Base-by-base conservation (phyloP, 2,888 invertebrate species). In the Tromatobia lineatoria region DNA sequence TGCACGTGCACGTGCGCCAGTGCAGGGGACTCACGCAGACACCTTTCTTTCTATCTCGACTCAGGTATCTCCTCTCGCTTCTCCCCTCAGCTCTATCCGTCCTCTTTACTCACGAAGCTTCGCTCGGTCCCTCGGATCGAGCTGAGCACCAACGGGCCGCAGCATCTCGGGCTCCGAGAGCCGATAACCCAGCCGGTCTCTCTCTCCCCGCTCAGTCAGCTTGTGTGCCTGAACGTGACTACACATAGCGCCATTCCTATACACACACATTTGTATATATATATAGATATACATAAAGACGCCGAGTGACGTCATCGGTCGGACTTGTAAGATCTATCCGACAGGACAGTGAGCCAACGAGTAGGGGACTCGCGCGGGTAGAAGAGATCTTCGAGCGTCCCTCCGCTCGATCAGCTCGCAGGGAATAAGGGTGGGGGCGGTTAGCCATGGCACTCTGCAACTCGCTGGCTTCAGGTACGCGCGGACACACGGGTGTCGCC, bases 381-480 rank as follows among this genome's bases (percentile, higher is more conserved):
- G 78, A 57, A 76, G 70, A 66, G 80, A 71, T 71, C 80, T 76
- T 18, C 23, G 38, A 59, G 70, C 66, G 79, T 78, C 74, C 83
- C 80, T 79, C 69, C 78, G 69, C 70, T 70, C 74, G 52, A 57
- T 73, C 57, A 57, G 50, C 70, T 75, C 79, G 84, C 80, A 76
- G 69, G 86, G 83, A 50, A 70, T 76, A 85, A 85, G 88, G 90
- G 91, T 91, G 92, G 91, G 92, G 91, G 92, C 88, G 89, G 90
- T 90, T 92, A 89, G 87, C 89, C 91, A 88, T 76, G 52, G 91
- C 89, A 88, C 90, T 88, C 91, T 85, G 89, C 89, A 87, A 91
- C 91, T 89, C 89, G 90, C 89, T 90, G 90, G 88, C 90, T 88
- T 90, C 91, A 91, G 92, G 91, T 92, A 92, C 91, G 91, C 91